Percentiles rank a stretch among this genome's conserved stretches.
Conservation (phyloP, 2,797 vertebrate species). For the Xenentodon cancila region DNA sequence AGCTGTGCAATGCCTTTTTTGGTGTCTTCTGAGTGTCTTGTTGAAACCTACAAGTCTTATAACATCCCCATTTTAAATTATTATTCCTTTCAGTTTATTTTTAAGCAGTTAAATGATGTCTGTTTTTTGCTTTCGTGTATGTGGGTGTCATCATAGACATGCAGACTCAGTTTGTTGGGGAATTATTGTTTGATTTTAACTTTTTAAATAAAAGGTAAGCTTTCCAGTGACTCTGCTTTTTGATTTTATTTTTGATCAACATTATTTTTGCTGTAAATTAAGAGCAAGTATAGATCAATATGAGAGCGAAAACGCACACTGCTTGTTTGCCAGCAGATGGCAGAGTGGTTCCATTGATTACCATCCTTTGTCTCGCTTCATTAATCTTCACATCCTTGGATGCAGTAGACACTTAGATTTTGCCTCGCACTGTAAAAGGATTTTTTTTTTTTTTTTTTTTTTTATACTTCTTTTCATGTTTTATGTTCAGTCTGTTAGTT, state of each 20-base stretch:
- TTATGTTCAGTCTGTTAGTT: background rate
- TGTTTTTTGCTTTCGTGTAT: background rate
- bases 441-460: background rate
- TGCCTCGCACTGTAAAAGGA: background rate
- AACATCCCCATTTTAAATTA: background rate
- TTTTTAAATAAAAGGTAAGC: too few species aligned
- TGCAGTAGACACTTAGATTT: constrained; percentile 8
- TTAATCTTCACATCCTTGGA: background rate
- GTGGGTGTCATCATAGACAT: too few species aligned
- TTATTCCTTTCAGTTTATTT: background rate
- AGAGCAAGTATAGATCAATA: too few species aligned
- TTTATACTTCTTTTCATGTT: background rate
- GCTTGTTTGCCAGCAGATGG: constrained; percentile 68
- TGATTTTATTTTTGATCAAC: too few species aligned
- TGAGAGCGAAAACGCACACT: background rate
- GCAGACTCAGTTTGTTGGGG: too few species aligned
- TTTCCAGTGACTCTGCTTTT: too few species aligned
- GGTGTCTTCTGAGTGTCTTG: background rate
- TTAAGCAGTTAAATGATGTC: background rate
- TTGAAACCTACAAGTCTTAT: background rate
- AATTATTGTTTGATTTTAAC: too few species aligned
- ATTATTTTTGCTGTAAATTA: too few species aligned
- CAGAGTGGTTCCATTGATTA: constrained; percentile 45
- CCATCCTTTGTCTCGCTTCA: background rate
- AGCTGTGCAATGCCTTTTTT: background rate